Evolutionary conservation across 2,888 invertebrate genomes (phyloP), one percentile per base, ranked within the genome.

Genomic region (Hermaeophaga mercurialis): DNA sequence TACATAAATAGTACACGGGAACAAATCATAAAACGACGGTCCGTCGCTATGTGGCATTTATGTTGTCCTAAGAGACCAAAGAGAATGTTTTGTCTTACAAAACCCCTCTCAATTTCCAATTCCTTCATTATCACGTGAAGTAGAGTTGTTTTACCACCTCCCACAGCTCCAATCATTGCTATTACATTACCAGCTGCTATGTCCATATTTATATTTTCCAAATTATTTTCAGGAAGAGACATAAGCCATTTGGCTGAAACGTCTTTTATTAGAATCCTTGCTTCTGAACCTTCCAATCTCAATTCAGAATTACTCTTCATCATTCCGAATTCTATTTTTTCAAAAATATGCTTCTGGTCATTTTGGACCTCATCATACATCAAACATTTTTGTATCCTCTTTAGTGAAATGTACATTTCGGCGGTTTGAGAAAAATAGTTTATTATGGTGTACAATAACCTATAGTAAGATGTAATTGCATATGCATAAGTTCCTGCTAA

Each of bases 391-490:
- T 82, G 82, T 18, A 94, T 78, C 26, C 66, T 54, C 36, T 44
- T 54, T 6, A 63, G 24, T 1, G 66, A 66, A 1, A 64, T 57
- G n/a, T 52, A 39, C 15, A 62, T 49, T 79, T 94, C 94, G 0
- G 91, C 89, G 22, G 88, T 80, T 78, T 88, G 87, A 1, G 84
- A 78, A 70, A 84, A 84, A 66, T 81, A 82, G 66, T 86, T 86
- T 31, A 86, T 85, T 75, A 85, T 83, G 1, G 83, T 77, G 17
- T 84, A 75, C 72, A 88, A 88, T 34, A 90, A 76, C 22, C 87
- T 81, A 70, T 85, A 90, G 75, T 88, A 90, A 65, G 89, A 88
- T 5, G 89, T 87, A 66, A 88, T 80, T 0, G 89, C 86, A 74
- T 89, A 90, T 0, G 88, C 87, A 70, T 86, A 84, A 49, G 85